A percentile compares a stretch with the other conserved stretches of the same genome.
Evolutionary conservation across 1,140 invertebrate species (phyloP).

Genomic region (Magallana angulata): DNA sequence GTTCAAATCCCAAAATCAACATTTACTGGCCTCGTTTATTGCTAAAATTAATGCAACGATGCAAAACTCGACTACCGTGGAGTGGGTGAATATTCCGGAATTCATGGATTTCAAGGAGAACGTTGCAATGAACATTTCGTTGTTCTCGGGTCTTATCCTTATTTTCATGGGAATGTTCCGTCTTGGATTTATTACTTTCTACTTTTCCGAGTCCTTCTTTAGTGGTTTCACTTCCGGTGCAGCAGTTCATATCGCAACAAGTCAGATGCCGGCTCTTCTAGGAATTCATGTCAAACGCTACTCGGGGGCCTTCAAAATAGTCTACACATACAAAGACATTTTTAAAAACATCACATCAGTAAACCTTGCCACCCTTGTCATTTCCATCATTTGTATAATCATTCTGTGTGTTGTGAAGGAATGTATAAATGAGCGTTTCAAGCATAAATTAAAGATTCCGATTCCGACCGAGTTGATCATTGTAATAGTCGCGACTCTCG

Average conservation of each 20-base stretch:
- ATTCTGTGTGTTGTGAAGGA: constrained; percentile 89
- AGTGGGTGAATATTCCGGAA: constrained; percentile 64
- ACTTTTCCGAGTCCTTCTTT: constrained; percentile 93
- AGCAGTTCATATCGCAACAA: constrained; percentile 91
- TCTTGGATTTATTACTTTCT: constrained; percentile 89
- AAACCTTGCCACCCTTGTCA: constrained; percentile 81
- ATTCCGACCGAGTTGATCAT: constrained; percentile 92
- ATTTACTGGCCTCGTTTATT: neutral
- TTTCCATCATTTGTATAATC: constrained; percentile 86
- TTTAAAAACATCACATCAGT: constrained; percentile 71
- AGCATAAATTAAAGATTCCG: constrained; percentile 86
- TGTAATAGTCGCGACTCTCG: constrained; percentile 81
- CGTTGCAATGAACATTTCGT: constrained; percentile 66
- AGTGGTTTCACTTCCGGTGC: constrained; percentile 95
- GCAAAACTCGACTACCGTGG: neutral
- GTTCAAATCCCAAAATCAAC: constrained; percentile 29
- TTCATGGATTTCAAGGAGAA: constrained; percentile 73
- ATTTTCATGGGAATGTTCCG: constrained; percentile 89
- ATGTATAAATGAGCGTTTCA: constrained; percentile 87
- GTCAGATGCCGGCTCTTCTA: constrained; percentile 92
- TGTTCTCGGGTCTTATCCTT: constrained; percentile 71
- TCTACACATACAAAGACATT: constrained; percentile 74
- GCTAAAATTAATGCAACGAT: neutral
- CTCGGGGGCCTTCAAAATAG: constrained; percentile 69
- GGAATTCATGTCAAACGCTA: constrained; percentile 82